phyloP scores from a whole-genome alignment of 2,113 vertebrate species.

The Willisornis vidua region DNA sequence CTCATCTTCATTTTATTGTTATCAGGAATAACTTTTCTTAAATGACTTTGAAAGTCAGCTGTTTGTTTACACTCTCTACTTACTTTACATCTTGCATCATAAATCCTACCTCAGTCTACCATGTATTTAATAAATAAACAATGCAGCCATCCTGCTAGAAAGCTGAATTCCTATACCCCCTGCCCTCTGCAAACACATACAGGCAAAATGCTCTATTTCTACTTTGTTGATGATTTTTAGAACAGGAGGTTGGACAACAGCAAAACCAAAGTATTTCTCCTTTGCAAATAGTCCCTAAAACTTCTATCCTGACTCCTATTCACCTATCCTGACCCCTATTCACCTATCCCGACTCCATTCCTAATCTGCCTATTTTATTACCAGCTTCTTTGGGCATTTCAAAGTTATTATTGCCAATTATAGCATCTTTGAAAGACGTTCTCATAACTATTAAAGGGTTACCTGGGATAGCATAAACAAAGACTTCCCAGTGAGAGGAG shows the following conservation, averaged over 20 bases:
- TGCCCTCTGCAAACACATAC: not conserved
- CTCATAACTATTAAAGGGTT: not conserved
- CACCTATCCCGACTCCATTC: not conserved
- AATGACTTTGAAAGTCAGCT: not conserved
- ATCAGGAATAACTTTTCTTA: not conserved
- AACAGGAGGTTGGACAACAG: not conserved
- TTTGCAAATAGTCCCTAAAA: not conserved
- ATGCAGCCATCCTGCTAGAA: not conserved
- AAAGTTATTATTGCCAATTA: constrained; percentile 20
- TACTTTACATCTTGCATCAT: not conserved
- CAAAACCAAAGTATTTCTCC: not conserved
- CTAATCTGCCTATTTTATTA: not conserved
- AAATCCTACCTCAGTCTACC: not conserved
- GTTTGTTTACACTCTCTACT: not conserved
- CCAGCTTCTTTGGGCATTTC: not conserved
- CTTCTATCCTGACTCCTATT: not conserved
- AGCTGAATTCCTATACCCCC: not conserved
- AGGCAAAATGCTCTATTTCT: not conserved
- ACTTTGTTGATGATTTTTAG: not conserved
- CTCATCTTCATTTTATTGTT: not conserved
- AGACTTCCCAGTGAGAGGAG: not conserved
- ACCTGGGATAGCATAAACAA: not conserved
- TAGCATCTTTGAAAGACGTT: not conserved
- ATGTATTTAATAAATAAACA: not conserved
- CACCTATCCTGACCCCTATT: not conserved